Base-by-base conservation (phyloP, 2,797 vertebrate genomes). In the Enoplosus armatus region DNA sequence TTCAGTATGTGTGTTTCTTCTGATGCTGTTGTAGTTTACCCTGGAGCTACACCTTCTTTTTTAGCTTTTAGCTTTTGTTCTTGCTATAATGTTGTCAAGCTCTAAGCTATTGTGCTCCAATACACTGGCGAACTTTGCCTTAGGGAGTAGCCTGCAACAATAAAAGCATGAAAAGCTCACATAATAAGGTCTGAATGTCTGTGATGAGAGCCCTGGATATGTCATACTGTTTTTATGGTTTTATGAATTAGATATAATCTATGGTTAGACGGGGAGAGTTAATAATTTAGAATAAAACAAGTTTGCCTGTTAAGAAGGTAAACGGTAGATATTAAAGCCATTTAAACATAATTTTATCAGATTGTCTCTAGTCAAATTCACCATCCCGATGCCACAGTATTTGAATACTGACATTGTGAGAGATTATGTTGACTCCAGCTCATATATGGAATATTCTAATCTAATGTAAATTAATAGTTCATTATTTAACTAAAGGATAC, bases 291-390 rank as follows among this genome's bases (percentile, higher is more conserved):
- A 5, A 37, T 24, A 0, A 20, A 18, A 2, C 35, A n/a, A n/a
- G n/a, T n/a, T n/a, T 33, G 15, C 6, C 20, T 51, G 33, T 35
- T 48, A 39, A 66, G 14, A n/a, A 54, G n/a, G n/a, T 35, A 10
- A 58, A 83, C 37, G 68, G 37, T 69, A 43, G 51, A 47, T 35
- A 72, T 11, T 47, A 26, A 75, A 79, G 63, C 37, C 11, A 47
- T 72, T 84, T 55, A 61, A 53, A 56, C 10, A 11, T 26, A 6
- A 35, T 29, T 75, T 80, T 80, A 92, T 92, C 89, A 77, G 79
- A 80, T 77, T 65, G 22, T 26, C 74, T 60, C 18, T 9, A 90
- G 77, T 87, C 88, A 91, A 94, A 93, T 90, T 51, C 31, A 63
- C 10, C 73, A 56, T 50, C 65, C 41, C 55, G 69, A 56, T 66